phyloP scores from a whole-genome alignment of 2,113 vertebrate species.

The Euleptes europaea region DNA sequence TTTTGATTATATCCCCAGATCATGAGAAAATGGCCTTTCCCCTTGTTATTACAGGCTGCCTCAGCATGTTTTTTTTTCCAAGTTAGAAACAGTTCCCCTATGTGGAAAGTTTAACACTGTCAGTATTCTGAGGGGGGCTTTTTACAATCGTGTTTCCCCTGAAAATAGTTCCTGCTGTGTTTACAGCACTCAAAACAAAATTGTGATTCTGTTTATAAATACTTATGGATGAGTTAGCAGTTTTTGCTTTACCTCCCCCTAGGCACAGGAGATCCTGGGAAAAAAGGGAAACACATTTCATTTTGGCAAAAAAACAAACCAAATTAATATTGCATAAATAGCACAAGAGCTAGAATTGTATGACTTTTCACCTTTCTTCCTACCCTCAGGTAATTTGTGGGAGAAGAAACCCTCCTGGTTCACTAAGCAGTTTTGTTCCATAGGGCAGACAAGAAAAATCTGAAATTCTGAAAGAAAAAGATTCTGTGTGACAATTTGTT shows the following conservation, averaged over 20 bases:
- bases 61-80: constrained; percentile 8
- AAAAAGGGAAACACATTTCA: background rate
- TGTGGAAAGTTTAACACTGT: constrained; percentile 5
- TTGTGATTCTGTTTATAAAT: background rate
- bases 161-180: background rate
- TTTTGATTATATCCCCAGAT: background rate
- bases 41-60: background rate
- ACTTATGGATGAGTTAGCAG: too few relatives aligned
- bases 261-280: background rate
- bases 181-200: constrained; percentile 5
- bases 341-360: background rate
- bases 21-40: background rate
- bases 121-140: background rate
- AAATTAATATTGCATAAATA: background rate
- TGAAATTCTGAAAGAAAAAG: background rate
- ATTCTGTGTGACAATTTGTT: background rate
- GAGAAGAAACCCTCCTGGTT: background rate
- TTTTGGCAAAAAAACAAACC: too few relatives aligned
- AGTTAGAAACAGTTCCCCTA: background rate
- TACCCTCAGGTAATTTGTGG: too few relatives aligned
- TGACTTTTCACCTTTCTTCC: too few relatives aligned
- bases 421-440: background rate
- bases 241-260: background rate
- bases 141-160: background rate
- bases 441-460: background rate